Percentiles rank a stretch among this genome's conserved stretches.
phyloP scores from a whole-genome alignment of 2,797 vertebrate genomes.

The Champsocephalus gunnari region DNA sequence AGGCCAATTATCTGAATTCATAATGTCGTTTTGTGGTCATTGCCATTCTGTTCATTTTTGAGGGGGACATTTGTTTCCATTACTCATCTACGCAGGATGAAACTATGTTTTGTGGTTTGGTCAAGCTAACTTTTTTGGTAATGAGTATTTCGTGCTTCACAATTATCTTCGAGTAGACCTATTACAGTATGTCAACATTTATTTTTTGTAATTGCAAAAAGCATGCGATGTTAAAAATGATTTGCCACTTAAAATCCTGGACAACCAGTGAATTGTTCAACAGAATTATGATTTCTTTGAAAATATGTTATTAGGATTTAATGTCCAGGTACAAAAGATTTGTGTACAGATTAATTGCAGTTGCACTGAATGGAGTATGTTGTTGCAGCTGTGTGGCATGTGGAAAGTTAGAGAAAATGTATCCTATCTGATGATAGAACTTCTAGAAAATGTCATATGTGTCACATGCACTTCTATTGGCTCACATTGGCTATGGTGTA shows the following conservation, averaged over 20 bases:
- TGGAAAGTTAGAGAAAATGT: background rate
- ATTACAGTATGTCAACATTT: background rate
- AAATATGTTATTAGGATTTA: background rate
- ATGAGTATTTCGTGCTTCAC: constrained; percentile 19
- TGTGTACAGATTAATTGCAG: background rate
- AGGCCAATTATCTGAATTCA: constrained; percentile 31
- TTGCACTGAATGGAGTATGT: background rate
- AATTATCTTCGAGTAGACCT: constrained; percentile 36
- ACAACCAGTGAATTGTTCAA: constrained; percentile 7
- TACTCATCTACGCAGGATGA: background rate
- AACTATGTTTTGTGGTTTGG: background rate
- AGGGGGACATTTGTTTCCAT: constrained; percentile 1
- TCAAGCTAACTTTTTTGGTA: constrained; percentile 19
- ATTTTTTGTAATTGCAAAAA: constrained; percentile 11
- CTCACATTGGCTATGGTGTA: background rate
- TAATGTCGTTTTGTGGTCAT: constrained; percentile 32
- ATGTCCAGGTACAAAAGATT: background rate
- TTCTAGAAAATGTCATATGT: background rate
- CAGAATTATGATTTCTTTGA: background rate
- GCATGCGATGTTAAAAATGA: background rate
- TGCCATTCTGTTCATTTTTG: constrained; percentile 8
- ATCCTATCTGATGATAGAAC: background rate
- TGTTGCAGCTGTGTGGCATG: background rate
- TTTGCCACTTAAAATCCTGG: background rate
- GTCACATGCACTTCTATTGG: too few relatives aligned